Base-by-base conservation (phyloP, 2,113 vertebrate genomes). In the Holacanthus passer region DNA sequence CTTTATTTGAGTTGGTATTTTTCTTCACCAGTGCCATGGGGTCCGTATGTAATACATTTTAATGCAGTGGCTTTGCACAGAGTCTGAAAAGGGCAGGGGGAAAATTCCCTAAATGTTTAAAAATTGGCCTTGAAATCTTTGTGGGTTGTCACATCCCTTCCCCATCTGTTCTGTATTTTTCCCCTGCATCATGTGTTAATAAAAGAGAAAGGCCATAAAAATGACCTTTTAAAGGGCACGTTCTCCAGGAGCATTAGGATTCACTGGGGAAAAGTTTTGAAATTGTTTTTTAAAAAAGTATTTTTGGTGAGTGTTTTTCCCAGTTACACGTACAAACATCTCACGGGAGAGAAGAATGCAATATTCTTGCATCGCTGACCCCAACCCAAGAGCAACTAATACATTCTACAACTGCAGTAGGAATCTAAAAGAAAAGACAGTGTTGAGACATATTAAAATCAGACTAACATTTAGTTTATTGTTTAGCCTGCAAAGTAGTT, bases 221-320 rank as follows among this genome's bases (percentile, higher is more conserved):
- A 45, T 19, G 12, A 72, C 22, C 69, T 29, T 55, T 71, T 41
- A 70, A 70, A 70, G 68, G 68, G 68, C 68, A 70, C 3, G 4
- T 55, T 14, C 22, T 65, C 62, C 50, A 41, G n/a, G n/a, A 56
- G 35, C 35, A 41, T 69, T 52, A 27, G 43, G 24, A 58, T 9
- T 71, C 52, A 43, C 3, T 56, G 17, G 10, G 24, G 43, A 73
- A 19, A 17, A 13, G 22, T 27, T 73, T n/a, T 32, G 14, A 72
- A 58, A 59, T 59, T n/a, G 55, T 45, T 47, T n/a, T 12, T 9
- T 13, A 39, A 39, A 41, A 64, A 45, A 1, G 0, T 43, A 13
- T 48, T 66, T 66, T 27, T 55, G 14, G 4, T 52, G 66, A 69
- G 7, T 5, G n/a, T 68, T 55, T 55, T 39, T 1, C 14, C 22